Percentiles rank a stretch among this genome's conserved stretches.
phyloP scores from a whole-genome alignment of 2,888 invertebrate genomes.

The Ectemnius cavifrons region DNA sequence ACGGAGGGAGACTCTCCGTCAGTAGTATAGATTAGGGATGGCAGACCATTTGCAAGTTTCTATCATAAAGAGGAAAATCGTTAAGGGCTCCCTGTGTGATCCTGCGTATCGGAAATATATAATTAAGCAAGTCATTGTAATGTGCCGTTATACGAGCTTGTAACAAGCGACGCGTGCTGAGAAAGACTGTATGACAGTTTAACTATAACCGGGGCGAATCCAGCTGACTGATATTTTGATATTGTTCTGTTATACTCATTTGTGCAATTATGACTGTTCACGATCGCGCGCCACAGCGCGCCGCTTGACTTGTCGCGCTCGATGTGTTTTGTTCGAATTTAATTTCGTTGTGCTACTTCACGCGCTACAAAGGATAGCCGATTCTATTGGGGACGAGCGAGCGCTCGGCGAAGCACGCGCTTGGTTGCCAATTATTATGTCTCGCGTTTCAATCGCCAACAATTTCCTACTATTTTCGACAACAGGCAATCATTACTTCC shows the following conservation, averaged over 20 bases:
- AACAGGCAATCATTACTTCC: not conserved
- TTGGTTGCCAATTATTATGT: conserved; percentile 33
- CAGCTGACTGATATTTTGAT: no score
- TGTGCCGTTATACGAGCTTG: no score
- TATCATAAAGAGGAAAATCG: no score
- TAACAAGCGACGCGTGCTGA: no score
- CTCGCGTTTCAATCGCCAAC: conserved; percentile 35
- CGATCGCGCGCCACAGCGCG: conserved; percentile 28
- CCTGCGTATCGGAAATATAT: not conserved
- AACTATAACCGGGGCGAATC: no score
- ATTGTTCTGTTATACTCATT: no score
- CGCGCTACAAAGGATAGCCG: conserved; percentile 50
- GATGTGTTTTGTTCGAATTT: conserved; percentile 49
- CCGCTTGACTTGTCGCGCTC: conserved; percentile 42
- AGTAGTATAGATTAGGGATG: no score
- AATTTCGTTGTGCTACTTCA: conserved; percentile 51
- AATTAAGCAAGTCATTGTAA: not conserved
- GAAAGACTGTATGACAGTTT: no score
- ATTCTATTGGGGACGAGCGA: conserved; percentile 45
- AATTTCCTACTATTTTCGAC: not conserved
- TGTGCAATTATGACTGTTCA: no score
- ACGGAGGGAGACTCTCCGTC: no score
- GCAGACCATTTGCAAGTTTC: no score
- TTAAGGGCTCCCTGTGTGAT: not conserved
- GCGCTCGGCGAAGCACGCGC: conserved; percentile 14